A percentile compares a stretch with the other conserved stretches of the same genome.
phyloP scores from a whole-genome alignment of 2,113 vertebrate species.

The Corythaixoides concolor region DNA sequence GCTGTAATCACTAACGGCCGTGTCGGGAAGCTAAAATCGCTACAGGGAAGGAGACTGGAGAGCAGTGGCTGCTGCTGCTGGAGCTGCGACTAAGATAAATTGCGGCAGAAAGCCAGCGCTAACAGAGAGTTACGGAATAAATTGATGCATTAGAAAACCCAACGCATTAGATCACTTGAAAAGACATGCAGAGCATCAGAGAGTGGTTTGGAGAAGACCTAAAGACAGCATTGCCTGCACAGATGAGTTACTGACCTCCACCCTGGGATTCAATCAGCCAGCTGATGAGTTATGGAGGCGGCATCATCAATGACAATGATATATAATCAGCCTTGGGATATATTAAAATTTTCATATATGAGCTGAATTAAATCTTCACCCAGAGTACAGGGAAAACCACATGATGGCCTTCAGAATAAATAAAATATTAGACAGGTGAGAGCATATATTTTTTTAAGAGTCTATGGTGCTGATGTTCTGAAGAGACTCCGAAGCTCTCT shows the following conservation, averaged over 20 bases:
- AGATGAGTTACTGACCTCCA: neutral
- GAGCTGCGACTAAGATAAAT: neutral
- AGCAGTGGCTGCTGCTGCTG: neutral
- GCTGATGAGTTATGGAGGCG: neutral
- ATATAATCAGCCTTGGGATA: neutral
- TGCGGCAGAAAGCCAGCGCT: neutral
- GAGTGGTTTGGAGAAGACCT: neutral
- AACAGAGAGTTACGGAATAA: neutral
- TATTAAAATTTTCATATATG: neutral
- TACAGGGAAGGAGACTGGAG: neutral
- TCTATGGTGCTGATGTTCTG: neutral
- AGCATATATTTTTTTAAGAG: neutral
- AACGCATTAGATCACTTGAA: neutral
- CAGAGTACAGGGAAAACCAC: neutral
- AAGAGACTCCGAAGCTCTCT: neutral
- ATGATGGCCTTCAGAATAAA: slow-evolving; percentile 12
- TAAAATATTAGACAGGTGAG: slow-evolving; percentile 35
- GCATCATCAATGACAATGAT: neutral
- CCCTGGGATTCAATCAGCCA: neutral
- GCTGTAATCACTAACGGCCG: neutral
- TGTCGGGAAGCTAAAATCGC: neutral
- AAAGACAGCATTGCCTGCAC: neutral
- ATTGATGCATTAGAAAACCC: neutral
- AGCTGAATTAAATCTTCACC: neutral
- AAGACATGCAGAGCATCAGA: neutral